phyloP scores from a whole-genome alignment of 2,113 vertebrate species.

The Brachirus orientalis region DNA sequence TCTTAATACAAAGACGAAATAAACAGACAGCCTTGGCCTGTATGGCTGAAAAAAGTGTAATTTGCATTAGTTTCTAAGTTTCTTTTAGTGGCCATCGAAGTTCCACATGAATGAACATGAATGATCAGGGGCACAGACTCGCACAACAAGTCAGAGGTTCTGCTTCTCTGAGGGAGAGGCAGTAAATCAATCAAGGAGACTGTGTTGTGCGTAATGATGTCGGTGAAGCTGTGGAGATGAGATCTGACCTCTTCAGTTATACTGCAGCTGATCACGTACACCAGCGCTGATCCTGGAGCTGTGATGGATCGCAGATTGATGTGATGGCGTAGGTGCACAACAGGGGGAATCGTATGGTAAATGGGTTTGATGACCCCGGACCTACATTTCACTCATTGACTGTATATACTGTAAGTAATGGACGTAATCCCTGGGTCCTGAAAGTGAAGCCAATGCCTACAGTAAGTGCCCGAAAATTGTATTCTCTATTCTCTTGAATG shows the following conservation, averaged over 20 bases:
- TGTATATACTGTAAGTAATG: background rate
- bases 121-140: background rate
- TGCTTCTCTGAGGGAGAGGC: background rate
- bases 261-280: conserved; percentile 9
- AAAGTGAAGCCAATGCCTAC: background rate
- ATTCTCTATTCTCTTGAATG: too few species aligned
- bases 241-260: conserved; percentile 35
- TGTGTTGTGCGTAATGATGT: conserved; percentile 21
- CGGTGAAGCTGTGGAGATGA: conserved; percentile 4
- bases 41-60: background rate
- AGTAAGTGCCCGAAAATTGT: background rate
- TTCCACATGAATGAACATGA: conserved; percentile 15
- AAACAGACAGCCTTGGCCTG: background rate
- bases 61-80: conserved; percentile 13
- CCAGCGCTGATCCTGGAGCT: conserved; percentile 10
- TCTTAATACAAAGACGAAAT: background rate
- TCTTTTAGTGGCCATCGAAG: conserved; percentile 20
- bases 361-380: conserved; percentile 3
- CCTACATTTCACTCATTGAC: background rate
- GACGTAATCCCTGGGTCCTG: background rate
- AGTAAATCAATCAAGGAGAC: conserved; percentile 29
- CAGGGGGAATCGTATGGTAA: background rate
- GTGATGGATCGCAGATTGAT: conserved; percentile 34
- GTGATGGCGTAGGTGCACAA: background rate
- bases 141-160: background rate